phyloP scores from a whole-genome alignment of 1,140 invertebrate genomes.

The Berghia stephanieae region DNA sequence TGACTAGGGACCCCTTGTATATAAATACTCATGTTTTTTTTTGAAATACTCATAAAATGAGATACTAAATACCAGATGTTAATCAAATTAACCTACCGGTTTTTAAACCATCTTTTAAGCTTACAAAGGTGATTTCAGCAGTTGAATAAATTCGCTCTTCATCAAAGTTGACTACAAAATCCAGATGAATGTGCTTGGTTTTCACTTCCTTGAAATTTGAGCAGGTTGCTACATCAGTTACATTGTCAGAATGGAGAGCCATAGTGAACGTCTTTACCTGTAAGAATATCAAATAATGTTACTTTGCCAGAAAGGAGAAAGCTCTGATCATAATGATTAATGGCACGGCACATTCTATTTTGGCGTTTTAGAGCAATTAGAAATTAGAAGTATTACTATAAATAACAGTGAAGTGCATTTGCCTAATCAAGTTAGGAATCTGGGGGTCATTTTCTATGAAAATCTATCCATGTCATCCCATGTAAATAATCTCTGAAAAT shows the following conservation, averaged over 20 bases:
- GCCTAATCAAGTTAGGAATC: too few species aligned
- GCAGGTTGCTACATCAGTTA: slow-evolving; percentile 40
- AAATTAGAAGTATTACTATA: too few species aligned
- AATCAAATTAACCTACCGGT: slow-evolving; percentile 8
- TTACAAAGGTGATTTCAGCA: slow-evolving; percentile 20
- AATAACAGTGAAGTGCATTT: too few species aligned
- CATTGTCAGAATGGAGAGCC: slow-evolving; percentile 41
- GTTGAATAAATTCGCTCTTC: slow-evolving; percentile 33
- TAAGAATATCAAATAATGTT: too few species aligned
- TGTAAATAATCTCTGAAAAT: too few species aligned
- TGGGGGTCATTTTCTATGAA: too few species aligned
- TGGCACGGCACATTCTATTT: background rate
- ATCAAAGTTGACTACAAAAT: slow-evolving; percentile 42
- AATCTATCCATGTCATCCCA: too few species aligned
- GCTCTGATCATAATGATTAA: background rate
- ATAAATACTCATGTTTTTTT: background rate
- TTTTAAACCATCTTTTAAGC: slow-evolving; percentile 19
- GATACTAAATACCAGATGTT: background rate
- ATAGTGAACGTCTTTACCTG: too few species aligned
- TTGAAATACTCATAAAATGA: background rate
- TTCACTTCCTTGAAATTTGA: slow-evolving; percentile 45
- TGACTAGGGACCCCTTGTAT: too few species aligned
- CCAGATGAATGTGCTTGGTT: slow-evolving; percentile 41
- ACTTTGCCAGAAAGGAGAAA: too few species aligned
- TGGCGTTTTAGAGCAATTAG: too few species aligned